A percentile compares a stretch with the other conserved stretches of the same genome.
phyloP scores from a whole-genome alignment of 1,140 invertebrate species.

The Apolygus lucorum region DNA sequence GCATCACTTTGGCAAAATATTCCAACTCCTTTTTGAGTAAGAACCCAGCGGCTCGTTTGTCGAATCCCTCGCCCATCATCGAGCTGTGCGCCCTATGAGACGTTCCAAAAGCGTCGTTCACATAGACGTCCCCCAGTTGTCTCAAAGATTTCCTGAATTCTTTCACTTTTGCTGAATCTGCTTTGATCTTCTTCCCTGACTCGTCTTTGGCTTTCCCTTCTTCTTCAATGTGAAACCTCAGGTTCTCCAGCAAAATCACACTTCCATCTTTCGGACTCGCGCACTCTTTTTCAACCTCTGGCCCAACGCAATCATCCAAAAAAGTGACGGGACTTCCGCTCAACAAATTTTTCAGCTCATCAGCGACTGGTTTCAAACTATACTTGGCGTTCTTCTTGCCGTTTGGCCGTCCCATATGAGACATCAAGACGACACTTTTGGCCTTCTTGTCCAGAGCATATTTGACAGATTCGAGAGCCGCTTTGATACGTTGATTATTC shows the following conservation, averaged over 20 bases:
- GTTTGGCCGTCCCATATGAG: constrained; percentile 94
- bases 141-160: constrained; percentile 81
- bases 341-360: constrained; percentile 79
- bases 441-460: constrained; percentile 90
- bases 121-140: constrained; percentile 94
- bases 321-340: constrained; percentile 75
- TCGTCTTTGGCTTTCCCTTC: constrained; percentile 93
- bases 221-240: constrained; percentile 94
- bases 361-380: constrained; percentile 83
- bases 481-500: constrained; percentile 95
- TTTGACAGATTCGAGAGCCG: constrained; percentile 87
- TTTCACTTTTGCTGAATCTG: constrained; percentile 67
- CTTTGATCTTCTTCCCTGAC: constrained; percentile 80
- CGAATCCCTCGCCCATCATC: constrained; percentile 83
- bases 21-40: constrained; percentile 94
- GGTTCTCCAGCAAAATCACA: constrained; percentile 92
- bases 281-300: constrained; percentile 83
- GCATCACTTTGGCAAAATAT: constrained; percentile 96
- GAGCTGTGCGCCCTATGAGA: constrained; percentile 95
- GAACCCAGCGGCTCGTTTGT: constrained; percentile 86
- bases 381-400: constrained; percentile 78
- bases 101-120: constrained; percentile 99
- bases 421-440: constrained; percentile 92
- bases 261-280: constrained; percentile 75
- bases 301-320: constrained; percentile 86